phyloP scores from a whole-genome alignment of 2,797 vertebrate species.

The Ataeniobius toweri region DNA sequence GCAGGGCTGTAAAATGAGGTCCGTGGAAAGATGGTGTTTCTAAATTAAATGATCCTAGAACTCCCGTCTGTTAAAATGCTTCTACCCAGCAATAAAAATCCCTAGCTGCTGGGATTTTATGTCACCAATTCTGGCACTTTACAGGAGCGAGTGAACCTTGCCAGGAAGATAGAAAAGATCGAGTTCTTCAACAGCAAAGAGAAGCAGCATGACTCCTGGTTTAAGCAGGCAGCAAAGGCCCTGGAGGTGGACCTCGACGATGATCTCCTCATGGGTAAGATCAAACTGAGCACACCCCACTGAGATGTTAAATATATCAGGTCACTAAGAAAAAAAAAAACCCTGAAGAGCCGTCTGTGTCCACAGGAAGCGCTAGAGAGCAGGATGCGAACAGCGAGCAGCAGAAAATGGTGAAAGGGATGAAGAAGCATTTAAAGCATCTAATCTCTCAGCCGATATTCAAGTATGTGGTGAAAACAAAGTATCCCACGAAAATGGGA shows the following conservation, averaged over 20 bases:
- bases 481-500: constrained; percentile 94
- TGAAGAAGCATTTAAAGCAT: constrained; percentile 91
- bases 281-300: not conserved
- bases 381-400: constrained; percentile 85
- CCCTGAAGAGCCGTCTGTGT: constrained; percentile 10
- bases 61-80: no score
- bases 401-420: constrained; percentile 86
- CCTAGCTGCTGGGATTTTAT: not conserved
- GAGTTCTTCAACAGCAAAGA: constrained; percentile 90
- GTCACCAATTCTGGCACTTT: not conserved
- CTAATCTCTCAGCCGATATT: constrained; percentile 88
- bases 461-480: constrained; percentile 86
- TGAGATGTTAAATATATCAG: not conserved
- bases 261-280: constrained; percentile 85
- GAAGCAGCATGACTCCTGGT: constrained; percentile 95
- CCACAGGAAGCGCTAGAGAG: constrained; percentile 77
- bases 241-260: constrained; percentile 94
- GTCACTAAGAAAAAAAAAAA: constrained; percentile 5
- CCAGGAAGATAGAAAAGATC: constrained; percentile 90
- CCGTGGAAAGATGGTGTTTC: not conserved
- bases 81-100: not conserved
- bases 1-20: not conserved
- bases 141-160: constrained; percentile 90
- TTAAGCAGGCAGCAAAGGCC: constrained; percentile 90
- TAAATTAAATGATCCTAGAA: not conserved